A percentile compares a stretch with the other conserved stretches of the same genome.
These are phyloP conservation scores for Lithophane leautieri DNA, from an alignment of 2,888 invertebrate genomes.

Conservation along the genomic window DNA sequence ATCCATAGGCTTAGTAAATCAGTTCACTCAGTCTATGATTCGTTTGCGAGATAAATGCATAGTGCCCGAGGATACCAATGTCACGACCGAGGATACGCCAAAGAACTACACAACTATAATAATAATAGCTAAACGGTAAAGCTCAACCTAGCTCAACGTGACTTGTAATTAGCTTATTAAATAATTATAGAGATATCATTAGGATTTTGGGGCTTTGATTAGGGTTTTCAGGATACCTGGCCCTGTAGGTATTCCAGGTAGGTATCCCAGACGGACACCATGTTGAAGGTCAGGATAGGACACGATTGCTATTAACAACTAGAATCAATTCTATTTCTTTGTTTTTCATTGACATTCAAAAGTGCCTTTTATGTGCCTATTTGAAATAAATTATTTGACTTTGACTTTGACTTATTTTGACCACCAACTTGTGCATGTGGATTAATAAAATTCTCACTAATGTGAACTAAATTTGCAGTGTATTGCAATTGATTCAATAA, in stretches of 20 bases:
- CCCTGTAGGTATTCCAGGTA: neutral
- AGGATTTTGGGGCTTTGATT: neutral
- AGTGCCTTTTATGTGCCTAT: no score
- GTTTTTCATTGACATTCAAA: no score
- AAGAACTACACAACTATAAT: neutral
- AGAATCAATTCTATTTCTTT: no score
- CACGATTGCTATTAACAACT: no score
- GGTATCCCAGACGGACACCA: neutral
- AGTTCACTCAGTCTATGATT: conserved; percentile 21
- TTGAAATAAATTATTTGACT: no score
- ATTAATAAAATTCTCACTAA: neutral
- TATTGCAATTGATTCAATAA: conserved; percentile 1
- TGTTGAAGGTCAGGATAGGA: conserved; percentile 5
- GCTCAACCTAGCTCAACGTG: conserved; percentile 31
- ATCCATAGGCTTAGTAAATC: conserved; percentile 2
- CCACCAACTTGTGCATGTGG: neutral
- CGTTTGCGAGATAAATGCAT: conserved; percentile 25
- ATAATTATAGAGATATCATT: conserved; percentile 24
- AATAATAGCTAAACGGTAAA: conserved; percentile 10
- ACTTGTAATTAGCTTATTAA: conserved; percentile 27
- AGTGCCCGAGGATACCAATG: conserved; percentile 17
- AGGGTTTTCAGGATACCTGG: conserved; percentile 5
- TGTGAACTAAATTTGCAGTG: no score
- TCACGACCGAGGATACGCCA: conserved; percentile 23
- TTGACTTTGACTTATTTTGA: no score